Evolutionary conservation across 1,140 invertebrate genomes (phyloP).

Genomic region (Drosophila ananassae): DNA sequence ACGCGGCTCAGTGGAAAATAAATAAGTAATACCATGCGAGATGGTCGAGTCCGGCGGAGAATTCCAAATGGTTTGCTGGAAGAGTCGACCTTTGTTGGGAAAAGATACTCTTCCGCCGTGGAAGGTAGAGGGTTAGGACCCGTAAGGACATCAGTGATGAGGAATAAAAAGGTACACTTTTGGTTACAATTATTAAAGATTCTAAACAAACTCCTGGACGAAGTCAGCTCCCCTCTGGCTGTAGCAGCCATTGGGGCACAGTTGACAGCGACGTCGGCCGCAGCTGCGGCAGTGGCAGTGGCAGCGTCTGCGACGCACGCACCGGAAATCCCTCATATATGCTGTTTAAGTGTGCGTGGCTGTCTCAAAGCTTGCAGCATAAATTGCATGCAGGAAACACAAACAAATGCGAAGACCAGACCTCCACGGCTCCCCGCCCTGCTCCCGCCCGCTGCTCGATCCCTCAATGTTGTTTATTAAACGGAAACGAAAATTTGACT

Average conservation of each 20-base stretch:
- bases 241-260: neutral
- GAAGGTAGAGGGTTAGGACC: no score
- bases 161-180: no score
- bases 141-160: no score
- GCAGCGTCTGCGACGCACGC: constrained; percentile 44
- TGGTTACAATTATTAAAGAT: no score
- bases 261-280: neutral
- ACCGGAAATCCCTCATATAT: constrained; percentile 82
- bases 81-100: no score
- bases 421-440: constrained; percentile 12
- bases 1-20: constrained; percentile 21
- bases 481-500: constrained; percentile 81
- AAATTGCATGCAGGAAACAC: constrained; percentile 73
- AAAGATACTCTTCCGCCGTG: no score
- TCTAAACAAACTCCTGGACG: no score
- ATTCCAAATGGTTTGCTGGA: no score
- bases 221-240: neutral
- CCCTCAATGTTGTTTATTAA: constrained; percentile 58
- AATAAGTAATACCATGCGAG: no score
- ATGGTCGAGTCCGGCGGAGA: no score
- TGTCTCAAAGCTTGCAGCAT: constrained; percentile 60
- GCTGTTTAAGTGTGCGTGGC: constrained; percentile 27
- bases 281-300: neutral
- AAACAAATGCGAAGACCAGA: constrained; percentile 36
- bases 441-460: constrained; percentile 6